Evolutionary conservation across 2,797 vertebrate species (phyloP), one percentile per base, ranked within the genome.

Genomic region (Pitangus sulphuratus): DNA sequence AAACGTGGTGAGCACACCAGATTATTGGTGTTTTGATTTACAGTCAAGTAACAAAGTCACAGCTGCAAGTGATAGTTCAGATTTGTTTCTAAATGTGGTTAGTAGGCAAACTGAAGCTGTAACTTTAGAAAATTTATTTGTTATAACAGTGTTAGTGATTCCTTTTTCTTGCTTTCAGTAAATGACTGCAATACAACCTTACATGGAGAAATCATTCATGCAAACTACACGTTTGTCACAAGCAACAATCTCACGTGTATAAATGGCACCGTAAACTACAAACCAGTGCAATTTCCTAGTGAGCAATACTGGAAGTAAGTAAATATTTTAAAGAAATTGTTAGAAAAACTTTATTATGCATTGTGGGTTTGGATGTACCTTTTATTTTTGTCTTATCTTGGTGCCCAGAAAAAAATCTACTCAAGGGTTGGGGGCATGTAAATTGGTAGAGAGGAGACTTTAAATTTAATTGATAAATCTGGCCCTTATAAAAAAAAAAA

Each of bases 281-380:
- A 82, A 44, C 70, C 97, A 28, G 95, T 97, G 51, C 98, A 99
- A 95, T 99, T 98, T 95, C 98, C 98, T n/a, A 99, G 98, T 76
- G 99, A 99, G 79, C 98, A 98, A 61, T 99, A 99, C 96, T 99
- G 99, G 99, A 98, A 99, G 99, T 99, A 98, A 99, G 99, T 98
- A 68, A 75, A 47, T 26, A 68, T 47, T 74, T 72, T 25, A 35
- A 68, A 71, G 62, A 77, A 83, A 81, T 71, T 50, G 9, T 58
- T 87, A 62, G 79, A 94, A 42, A 37, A 18, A 4, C 3, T 90
- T 44, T 40, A 40, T 57, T 45, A 39, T 48, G 11, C 20, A 15
- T 24, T 65, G 26, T 51, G 35, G 15, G 11, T 81, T 92, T 69
- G 66, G 62, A 68, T 21, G 40, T 40, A 11, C 25, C 31, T 85